Percentiles rank a stretch among this genome's conserved stretches.
Evolutionary conservation across 1,140 invertebrate species (phyloP).

Genomic region (Calliopsis andreniformis): DNA sequence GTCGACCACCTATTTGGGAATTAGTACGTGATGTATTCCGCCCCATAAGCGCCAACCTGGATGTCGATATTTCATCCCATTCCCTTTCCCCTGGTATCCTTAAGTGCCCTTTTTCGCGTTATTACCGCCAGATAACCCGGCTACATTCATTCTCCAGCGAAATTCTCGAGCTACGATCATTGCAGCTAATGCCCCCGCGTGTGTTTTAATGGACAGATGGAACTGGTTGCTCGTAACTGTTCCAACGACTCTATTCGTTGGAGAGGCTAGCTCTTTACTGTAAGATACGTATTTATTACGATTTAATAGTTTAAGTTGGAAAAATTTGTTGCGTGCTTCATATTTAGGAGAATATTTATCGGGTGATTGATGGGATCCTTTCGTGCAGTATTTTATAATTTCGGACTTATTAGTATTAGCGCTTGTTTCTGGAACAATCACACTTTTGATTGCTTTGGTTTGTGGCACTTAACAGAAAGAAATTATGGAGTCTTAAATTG

Average conservation of each 20-base stretch:
- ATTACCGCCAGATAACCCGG: constrained; percentile 64
- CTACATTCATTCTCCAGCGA: constrained; percentile 57
- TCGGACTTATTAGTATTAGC: too few relatives aligned
- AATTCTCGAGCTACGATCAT: constrained; percentile 60
- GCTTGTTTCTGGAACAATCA: too few relatives aligned
- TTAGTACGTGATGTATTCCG: constrained; percentile 68
- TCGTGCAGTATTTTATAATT: too few relatives aligned
- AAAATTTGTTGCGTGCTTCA: too few relatives aligned
- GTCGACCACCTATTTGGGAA: constrained; percentile 65
- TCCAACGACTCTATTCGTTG: background rate
- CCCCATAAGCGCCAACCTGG: constrained; percentile 60
- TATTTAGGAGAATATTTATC: too few relatives aligned
- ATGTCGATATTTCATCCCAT: constrained; percentile 65
- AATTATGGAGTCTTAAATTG: too few relatives aligned
- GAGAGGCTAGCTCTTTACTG: background rate
- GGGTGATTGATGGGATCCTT: too few relatives aligned
- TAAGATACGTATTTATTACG: background rate
- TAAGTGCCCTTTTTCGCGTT: constrained; percentile 67
- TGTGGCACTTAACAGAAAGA: too few relatives aligned
- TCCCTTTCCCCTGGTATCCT: constrained; percentile 31
- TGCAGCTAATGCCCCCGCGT: constrained; percentile 55
- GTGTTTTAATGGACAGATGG: constrained; percentile 32
- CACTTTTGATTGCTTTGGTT: too few relatives aligned
- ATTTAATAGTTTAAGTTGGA: background rate
- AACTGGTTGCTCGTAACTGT: constrained; percentile 8